Evolutionary conservation across 2,888 invertebrate genomes (phyloP).

Genomic region (Neocrepidodera transversa): DNA sequence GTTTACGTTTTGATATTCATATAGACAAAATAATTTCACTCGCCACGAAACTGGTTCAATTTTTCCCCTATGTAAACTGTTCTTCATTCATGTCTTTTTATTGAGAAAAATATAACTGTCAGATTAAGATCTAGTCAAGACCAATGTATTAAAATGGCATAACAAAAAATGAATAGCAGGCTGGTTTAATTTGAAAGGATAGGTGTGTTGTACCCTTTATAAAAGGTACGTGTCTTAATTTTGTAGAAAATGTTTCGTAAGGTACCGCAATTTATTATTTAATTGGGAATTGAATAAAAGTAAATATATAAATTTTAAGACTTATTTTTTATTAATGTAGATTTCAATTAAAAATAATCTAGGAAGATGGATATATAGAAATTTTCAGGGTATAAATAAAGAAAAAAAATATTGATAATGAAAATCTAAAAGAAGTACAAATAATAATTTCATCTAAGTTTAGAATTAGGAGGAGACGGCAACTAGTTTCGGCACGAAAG

Average conservation of each 20-base stretch:
- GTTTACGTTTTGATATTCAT: too few relatives aligned
- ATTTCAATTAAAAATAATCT: too few relatives aligned
- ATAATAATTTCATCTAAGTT: too few relatives aligned
- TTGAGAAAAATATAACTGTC: conserved; percentile 40
- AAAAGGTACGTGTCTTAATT: not conserved
- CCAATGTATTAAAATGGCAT: conserved; percentile 39
- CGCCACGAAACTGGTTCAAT: conserved; percentile 11
- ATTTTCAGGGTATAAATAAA: too few relatives aligned
- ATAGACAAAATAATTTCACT: not conserved
- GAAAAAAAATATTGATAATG: too few relatives aligned
- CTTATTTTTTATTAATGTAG: too few relatives aligned
- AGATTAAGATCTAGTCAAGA: conserved; percentile 41
- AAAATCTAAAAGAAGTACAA: too few relatives aligned
- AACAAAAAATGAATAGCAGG: conserved; percentile 29
- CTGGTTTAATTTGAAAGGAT: conserved; percentile 25
- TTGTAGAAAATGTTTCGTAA: not conserved
- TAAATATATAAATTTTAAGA: too few relatives aligned
- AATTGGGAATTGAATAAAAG: not conserved
- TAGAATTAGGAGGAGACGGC: too few relatives aligned
- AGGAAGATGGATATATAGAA: too few relatives aligned
- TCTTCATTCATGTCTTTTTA: conserved; percentile 20
- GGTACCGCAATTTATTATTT: conserved; percentile 1
- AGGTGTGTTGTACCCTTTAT: conserved; percentile 27
- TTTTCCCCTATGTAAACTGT: conserved; percentile 24
- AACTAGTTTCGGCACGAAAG: too few relatives aligned